phyloP scores from a whole-genome alignment of 2,888 invertebrate genomes.

The Pseudococcus viburni region DNA sequence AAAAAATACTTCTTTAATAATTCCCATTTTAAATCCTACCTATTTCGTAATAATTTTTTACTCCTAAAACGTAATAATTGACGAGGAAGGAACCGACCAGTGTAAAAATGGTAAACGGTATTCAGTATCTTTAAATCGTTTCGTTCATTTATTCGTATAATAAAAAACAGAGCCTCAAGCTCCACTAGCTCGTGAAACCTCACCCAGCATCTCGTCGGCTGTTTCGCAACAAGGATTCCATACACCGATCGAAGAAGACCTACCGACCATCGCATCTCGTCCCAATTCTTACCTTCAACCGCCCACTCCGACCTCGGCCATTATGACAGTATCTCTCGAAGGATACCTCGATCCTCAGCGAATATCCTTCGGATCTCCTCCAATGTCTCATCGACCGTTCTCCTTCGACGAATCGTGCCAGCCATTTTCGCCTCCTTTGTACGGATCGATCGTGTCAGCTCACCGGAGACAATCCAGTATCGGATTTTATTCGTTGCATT shows the following conservation, averaged over 20 bases:
- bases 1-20: not conserved
- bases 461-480: conserved; percentile 72
- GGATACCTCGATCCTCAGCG: conserved; percentile 88
- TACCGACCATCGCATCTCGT: conserved; percentile 74
- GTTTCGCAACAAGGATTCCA: conserved; percentile 82
- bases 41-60: no score
- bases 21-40: not conserved
- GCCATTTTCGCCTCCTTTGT: conserved; percentile 87
- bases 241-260: conserved; percentile 81
- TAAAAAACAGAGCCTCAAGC: conserved; percentile 67
- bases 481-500: conserved; percentile 71
- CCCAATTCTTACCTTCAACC: conserved; percentile 76
- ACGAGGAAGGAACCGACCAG: no score
- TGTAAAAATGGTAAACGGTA: no score
- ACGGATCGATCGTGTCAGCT: conserved; percentile 72
- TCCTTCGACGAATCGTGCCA: conserved; percentile 84
- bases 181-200: conserved; percentile 69
- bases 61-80: no score
- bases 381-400: conserved; percentile 78
- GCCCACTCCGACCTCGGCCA: conserved; percentile 87
- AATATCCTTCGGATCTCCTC: conserved; percentile 85
- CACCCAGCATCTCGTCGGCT: conserved; percentile 74
- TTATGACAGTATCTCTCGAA: conserved; percentile 87
- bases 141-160: not conserved
- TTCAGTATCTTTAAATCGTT: no score